phyloP scores from a whole-genome alignment of 2,113 vertebrate species.

The Aptenodytes forsteri region DNA sequence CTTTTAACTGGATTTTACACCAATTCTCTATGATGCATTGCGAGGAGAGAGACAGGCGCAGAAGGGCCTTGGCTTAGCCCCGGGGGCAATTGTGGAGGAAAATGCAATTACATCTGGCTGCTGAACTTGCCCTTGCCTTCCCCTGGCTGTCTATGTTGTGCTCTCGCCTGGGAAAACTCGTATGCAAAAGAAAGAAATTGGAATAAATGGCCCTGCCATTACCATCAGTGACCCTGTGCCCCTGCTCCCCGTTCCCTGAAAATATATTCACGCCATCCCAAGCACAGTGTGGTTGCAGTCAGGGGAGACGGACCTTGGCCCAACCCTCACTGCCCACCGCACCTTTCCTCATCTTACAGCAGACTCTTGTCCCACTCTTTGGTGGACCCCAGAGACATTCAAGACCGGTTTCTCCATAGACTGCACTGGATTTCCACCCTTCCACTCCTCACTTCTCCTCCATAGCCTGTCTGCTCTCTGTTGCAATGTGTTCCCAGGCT shows the following conservation, averaged over 20 bases:
- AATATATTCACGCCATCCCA: not conserved
- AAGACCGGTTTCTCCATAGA: not conserved
- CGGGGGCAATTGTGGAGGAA: conserved; percentile 62
- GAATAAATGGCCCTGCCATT: conserved; percentile 51
- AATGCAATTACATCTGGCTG: conserved; percentile 74
- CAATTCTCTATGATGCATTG: conserved; percentile 54
- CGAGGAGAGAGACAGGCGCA: conserved; percentile 18
- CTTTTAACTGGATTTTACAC: conserved; percentile 69
- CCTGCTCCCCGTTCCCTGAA: not conserved
- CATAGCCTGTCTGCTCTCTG: not conserved
- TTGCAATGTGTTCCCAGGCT: not conserved
- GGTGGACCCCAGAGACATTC: not conserved
- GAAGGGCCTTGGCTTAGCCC: conserved; percentile 36
- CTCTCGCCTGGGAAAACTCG: conserved; percentile 46
- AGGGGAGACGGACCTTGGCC: not conserved
- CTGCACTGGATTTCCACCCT: not conserved
- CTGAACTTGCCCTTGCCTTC: conserved; percentile 66
- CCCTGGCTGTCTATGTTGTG: conserved; percentile 35
- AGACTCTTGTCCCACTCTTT: not conserved
- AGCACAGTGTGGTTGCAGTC: accelerated
- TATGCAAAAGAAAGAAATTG: conserved; percentile 4
- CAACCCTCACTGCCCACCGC: not conserved
- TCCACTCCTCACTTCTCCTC: not conserved
- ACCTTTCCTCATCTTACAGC: not conserved
- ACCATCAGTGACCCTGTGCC: not conserved